Conservation (phyloP, 2,113 vertebrate genomes). For the Oryzias woworae region DNA sequence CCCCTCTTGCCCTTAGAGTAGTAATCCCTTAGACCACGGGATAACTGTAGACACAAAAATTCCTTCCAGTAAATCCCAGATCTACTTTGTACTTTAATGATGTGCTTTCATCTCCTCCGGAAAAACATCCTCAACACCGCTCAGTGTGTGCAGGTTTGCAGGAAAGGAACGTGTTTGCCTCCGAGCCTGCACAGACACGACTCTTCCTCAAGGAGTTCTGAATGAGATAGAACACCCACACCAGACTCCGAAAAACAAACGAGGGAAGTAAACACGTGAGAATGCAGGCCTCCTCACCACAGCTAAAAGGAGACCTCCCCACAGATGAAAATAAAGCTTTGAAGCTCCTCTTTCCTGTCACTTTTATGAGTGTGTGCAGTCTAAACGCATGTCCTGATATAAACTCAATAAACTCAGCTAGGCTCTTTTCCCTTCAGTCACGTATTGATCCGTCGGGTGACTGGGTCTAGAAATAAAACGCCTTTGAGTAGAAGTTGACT, state of each 20-base stretch:
- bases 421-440: constrained; percentile 32
- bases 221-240: constrained; percentile 60
- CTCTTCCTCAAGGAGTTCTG: constrained; percentile 51
- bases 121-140: constrained; percentile 67
- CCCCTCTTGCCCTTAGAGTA: constrained; percentile 45
- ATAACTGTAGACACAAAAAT: constrained; percentile 63
- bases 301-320: constrained; percentile 41
- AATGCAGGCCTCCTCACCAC: constrained; percentile 41
- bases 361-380: constrained; percentile 61
- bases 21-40: constrained; percentile 58
- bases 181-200: constrained; percentile 62
- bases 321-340: constrained; percentile 41
- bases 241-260: constrained; percentile 60
- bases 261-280: constrained; percentile 60
- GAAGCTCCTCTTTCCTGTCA: constrained; percentile 29
- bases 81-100: constrained; percentile 74
- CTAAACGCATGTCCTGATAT: constrained; percentile 51
- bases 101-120: constrained; percentile 71
- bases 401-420: constrained; percentile 44
- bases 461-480: constrained; percentile 32
- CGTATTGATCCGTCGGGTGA: constrained; percentile 47
- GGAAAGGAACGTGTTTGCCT: constrained; percentile 45
- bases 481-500: constrained; percentile 19
- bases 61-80: constrained; percentile 68
- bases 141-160: constrained; percentile 36